Percentiles rank a stretch among this genome's conserved stretches.
Conservation (phyloP, 2,888 invertebrate species). For the Strigamia transsilvanica region DNA sequence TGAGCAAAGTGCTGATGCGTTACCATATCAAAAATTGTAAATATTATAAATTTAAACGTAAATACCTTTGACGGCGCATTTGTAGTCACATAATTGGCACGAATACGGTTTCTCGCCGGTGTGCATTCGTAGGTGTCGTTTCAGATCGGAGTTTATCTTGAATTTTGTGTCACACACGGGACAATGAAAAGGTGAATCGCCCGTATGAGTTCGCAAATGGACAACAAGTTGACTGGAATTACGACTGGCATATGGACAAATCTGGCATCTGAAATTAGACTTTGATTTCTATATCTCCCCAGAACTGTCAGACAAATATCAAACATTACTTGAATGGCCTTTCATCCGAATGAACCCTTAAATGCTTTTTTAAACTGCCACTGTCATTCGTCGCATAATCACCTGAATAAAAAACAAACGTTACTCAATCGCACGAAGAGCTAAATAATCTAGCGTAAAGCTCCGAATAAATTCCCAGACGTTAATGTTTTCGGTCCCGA, state of each 20-base stretch:
- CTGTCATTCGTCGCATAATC: slow-evolving; percentile 64
- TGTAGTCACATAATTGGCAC: slow-evolving; percentile 83
- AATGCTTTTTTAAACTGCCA: slow-evolving; percentile 66
- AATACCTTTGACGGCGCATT: slow-evolving; percentile 87
- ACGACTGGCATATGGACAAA: slow-evolving; percentile 66
- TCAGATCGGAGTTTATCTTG: slow-evolving; percentile 76
- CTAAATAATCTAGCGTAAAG: background rate
- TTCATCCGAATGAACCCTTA: slow-evolving; percentile 66
- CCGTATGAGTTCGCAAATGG: slow-evolving; percentile 80
- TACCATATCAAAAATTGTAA: too few species aligned
- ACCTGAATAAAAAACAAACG: slow-evolving; percentile 53
- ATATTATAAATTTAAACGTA: background rate
- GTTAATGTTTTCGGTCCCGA: too few species aligned
- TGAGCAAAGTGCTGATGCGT: too few species aligned
- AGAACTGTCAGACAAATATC: slow-evolving; percentile 51
- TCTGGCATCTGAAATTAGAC: slow-evolving; percentile 64
- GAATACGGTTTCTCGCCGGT: slow-evolving; percentile 78
- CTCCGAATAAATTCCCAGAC: too few species aligned
- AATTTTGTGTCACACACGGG: slow-evolving; percentile 81
- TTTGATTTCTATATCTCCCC: background rate
- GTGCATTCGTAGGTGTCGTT: slow-evolving; percentile 82
- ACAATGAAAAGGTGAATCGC: slow-evolving; percentile 81
- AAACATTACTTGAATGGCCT: slow-evolving; percentile 65
- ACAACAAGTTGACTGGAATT: slow-evolving; percentile 66
- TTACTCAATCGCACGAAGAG: background rate